Percentiles rank a stretch among this genome's conserved stretches.
Evolutionary conservation across 1,140 invertebrate species (phyloP).

Genomic region (Stegodyphus mimosarum): DNA sequence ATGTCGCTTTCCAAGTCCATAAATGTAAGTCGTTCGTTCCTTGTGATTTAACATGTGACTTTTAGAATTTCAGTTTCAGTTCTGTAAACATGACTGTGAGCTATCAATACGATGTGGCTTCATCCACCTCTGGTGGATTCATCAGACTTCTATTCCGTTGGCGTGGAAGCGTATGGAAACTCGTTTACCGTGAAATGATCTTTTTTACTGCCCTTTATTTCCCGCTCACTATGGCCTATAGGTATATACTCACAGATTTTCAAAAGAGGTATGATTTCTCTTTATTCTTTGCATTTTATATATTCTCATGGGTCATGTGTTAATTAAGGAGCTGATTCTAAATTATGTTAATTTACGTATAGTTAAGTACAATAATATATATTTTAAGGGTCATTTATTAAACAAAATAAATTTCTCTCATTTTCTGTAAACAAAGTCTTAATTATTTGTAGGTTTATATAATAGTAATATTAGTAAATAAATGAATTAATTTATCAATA

Average conservation of each 20-base stretch:
- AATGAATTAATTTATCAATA: too few relatives aligned
- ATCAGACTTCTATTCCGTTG: slow-evolving; percentile 84
- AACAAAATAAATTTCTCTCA: too few relatives aligned
- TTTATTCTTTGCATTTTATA: slow-evolving; percentile 49
- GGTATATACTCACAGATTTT: slow-evolving; percentile 82
- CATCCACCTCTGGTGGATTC: slow-evolving; percentile 78
- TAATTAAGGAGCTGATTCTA: too few relatives aligned
- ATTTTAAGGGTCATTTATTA: too few relatives aligned
- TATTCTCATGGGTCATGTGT: too few relatives aligned
- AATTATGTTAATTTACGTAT: too few relatives aligned
- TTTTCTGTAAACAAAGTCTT: too few relatives aligned
- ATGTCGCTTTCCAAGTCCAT: too few relatives aligned
- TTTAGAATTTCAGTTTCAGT: neutral
- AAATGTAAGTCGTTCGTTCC: too few relatives aligned
- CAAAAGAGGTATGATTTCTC: slow-evolving; percentile 81
- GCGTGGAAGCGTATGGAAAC: slow-evolving; percentile 97
- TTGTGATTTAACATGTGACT: neutral
- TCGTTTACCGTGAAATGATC: slow-evolving; percentile 92
- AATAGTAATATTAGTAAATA: too few relatives aligned
- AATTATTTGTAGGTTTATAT: too few relatives aligned
- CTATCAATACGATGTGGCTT: slow-evolving; percentile 80
- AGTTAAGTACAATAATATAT: neutral
- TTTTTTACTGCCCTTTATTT: slow-evolving; percentile 89
- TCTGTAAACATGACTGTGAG: slow-evolving; percentile 78
- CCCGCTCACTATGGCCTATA: slow-evolving; percentile 87